These are phyloP conservation scores for Zelostemma sp. DNA, from an alignment of 1,140 invertebrate genomes.

Conservation along the genomic window DNA sequence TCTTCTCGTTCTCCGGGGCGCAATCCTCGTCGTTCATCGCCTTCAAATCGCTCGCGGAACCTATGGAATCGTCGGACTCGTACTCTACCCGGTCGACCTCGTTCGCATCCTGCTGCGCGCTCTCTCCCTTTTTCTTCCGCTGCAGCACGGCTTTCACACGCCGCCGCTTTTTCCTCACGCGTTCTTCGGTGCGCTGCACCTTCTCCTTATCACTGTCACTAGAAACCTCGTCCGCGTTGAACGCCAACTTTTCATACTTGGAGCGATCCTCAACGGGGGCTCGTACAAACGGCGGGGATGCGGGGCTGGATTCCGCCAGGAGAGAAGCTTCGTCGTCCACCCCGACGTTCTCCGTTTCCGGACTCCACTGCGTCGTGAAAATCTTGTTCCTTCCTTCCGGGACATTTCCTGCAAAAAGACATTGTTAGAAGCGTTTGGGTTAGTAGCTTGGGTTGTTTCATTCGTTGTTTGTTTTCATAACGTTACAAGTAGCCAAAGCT, in stretches of 20 bases:
- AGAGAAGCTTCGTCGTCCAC: constrained; percentile 58
- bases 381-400: constrained; percentile 41
- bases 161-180: constrained; percentile 57
- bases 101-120: constrained; percentile 23
- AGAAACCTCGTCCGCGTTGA: constrained; percentile 73
- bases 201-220: constrained; percentile 73
- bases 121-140: constrained; percentile 54
- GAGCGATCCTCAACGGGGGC: constrained; percentile 80
- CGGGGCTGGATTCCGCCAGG: constrained; percentile 55
- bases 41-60: constrained; percentile 80
- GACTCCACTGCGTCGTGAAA: constrained; percentile 55
- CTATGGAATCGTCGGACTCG: constrained; percentile 79
- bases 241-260: constrained; percentile 84
- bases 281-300: constrained; percentile 73
- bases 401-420: constrained; percentile 55
- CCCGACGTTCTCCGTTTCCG: constrained; percentile 33
- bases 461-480: too few species aligned
- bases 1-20: constrained; percentile 54
- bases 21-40: constrained; percentile 74
- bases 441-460: too few species aligned
- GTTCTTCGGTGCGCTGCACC: constrained; percentile 46
- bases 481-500: too few species aligned
- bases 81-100: constrained; percentile 46
- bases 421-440: constrained; percentile 1
- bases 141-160: constrained; percentile 54